Conservation (phyloP, 2,113 vertebrate genomes). For the Dicentrarchus labrax region DNA sequence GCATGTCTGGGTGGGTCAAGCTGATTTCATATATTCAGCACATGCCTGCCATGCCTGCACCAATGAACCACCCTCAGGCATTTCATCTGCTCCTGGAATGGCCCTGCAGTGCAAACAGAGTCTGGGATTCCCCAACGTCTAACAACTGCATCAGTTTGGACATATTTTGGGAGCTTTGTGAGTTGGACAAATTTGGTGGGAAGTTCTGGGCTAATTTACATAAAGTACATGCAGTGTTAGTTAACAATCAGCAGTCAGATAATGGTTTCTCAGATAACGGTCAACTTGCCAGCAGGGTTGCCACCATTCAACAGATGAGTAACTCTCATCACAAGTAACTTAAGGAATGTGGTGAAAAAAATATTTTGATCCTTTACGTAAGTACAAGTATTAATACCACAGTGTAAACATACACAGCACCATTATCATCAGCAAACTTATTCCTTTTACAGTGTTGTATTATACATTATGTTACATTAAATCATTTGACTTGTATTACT, state of each 20-base stretch:
- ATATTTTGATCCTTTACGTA: not conserved
- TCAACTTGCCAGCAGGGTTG: not conserved
- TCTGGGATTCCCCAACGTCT: constrained; percentile 42
- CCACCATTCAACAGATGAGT: not conserved
- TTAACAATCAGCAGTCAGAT: not conserved
- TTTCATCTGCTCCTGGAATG: constrained; percentile 55
- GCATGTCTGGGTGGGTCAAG: constrained; percentile 22
- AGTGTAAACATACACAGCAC: not conserved
- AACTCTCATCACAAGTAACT: not conserved
- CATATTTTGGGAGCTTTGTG: constrained; percentile 14
- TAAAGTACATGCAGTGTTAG: not conserved
- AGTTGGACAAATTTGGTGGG: constrained; percentile 16
- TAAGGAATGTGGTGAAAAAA: not conserved
- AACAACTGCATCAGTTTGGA: constrained; percentile 12
- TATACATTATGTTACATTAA: not conserved
- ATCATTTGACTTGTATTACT: not conserved
- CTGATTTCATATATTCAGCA: constrained; percentile 55
- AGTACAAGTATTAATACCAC: constrained; percentile 13
- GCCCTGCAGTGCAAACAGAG: constrained; percentile 11
- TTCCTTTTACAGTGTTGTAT: not conserved
- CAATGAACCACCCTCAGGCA: constrained; percentile 34
- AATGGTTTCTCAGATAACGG: constrained; percentile 12
- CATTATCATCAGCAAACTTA: not conserved
- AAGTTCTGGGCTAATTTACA: constrained; percentile 3
- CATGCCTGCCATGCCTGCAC: constrained; percentile 41